A percentile compares a stretch with the other conserved stretches of the same genome.
phyloP scores from a whole-genome alignment of 2,888 invertebrate genomes.

The Caenorhabditis macrosperma region DNA sequence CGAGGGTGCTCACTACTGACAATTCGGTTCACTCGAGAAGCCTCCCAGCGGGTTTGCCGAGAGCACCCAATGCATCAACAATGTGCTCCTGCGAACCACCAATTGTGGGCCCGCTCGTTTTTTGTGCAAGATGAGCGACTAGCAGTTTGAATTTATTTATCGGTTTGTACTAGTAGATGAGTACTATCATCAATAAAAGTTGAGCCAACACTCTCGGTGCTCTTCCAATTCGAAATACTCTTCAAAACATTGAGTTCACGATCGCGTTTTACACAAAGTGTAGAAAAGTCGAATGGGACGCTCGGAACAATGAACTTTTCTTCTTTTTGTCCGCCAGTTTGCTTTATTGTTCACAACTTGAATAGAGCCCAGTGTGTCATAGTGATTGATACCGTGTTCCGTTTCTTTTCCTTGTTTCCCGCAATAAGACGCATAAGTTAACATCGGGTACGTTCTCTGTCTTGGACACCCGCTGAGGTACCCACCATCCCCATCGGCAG shows the following conservation, averaged over 20 bases:
- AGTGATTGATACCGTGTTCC: neutral
- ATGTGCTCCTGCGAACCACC: constrained; percentile 46
- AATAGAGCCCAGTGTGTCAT: neutral
- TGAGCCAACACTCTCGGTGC: neutral
- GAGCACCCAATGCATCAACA: constrained; percentile 49
- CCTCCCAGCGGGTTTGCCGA: constrained; percentile 45
- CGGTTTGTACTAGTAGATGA: neutral
- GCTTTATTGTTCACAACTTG: neutral
- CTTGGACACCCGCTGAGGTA: constrained; percentile 5
- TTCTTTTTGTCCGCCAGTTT: neutral
- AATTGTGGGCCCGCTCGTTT: constrained; percentile 38
- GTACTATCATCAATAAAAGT: too few relatives aligned
- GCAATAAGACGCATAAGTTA: constrained; percentile 1
- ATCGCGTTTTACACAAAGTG: neutral
- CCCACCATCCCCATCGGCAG: neutral
- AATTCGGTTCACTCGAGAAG: constrained; percentile 46
- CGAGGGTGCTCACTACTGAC: constrained; percentile 53
- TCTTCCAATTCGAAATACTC: too few relatives aligned
- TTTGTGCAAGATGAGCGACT: constrained; percentile 44
- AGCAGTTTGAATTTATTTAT: constrained; percentile 38
- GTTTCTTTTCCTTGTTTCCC: constrained; percentile 3
- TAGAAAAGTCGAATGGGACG: neutral
- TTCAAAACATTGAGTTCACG: neutral
- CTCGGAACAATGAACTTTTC: neutral
- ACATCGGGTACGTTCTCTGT: constrained; percentile 11